Conservation (phyloP, 1,140 invertebrate species). For the Tetramorium parvispinum region DNA sequence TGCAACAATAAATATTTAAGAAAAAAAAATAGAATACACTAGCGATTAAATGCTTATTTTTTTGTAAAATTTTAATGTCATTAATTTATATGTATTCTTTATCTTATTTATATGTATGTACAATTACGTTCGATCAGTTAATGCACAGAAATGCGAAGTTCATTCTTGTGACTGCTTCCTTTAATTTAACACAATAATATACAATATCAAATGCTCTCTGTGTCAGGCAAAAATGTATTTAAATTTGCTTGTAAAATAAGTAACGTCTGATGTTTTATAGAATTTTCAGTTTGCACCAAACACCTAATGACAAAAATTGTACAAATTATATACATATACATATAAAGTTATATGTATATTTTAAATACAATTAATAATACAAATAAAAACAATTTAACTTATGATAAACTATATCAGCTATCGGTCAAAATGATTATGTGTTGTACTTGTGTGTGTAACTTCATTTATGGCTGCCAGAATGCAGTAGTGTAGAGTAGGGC, state of each 20-base stretch:
- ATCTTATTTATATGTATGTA: neutral
- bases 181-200: constrained; percentile 79
- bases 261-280: constrained; percentile 70
- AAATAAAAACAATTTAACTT: neutral
- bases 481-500: neutral
- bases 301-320: constrained; percentile 52
- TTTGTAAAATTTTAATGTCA: neutral
- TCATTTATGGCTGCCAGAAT: neutral
- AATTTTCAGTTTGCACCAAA: constrained; percentile 69
- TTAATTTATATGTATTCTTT: too few species aligned
- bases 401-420: neutral
- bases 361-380: too few species aligned
- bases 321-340: constrained; percentile 21
- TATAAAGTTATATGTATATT: neutral
- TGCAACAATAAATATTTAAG: neutral
- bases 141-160: constrained; percentile 76
- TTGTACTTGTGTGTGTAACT: too few species aligned
- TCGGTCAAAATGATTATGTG: too few species aligned
- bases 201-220: constrained; percentile 60
- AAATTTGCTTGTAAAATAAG: constrained; percentile 73
- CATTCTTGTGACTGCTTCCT: constrained; percentile 81
- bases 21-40: neutral
- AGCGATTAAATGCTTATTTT: neutral
- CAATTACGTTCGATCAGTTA: constrained; percentile 68
- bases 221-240: constrained; percentile 71